Conservation (phyloP, 92 coral and sea anemone species). For the Palythoa caribaeorum region DNA sequence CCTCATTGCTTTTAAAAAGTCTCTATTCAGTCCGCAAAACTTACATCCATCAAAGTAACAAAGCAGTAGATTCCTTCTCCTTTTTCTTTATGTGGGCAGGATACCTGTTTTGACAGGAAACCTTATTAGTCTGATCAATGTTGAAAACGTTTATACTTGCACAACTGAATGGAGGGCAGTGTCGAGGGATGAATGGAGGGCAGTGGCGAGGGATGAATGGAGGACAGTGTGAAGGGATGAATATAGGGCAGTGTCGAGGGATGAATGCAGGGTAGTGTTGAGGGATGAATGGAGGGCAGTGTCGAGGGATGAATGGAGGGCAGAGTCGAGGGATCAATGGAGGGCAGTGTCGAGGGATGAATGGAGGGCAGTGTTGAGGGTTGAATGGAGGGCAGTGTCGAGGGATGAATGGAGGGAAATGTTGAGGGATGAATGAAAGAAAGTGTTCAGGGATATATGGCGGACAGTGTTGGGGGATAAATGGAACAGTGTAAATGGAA, state of each 20-base stretch:
- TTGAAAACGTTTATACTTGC: not conserved
- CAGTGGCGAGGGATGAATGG: not conserved
- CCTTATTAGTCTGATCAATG: too few relatives aligned
- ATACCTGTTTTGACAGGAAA: constrained; percentile 68
- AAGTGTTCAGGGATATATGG: too few relatives aligned
- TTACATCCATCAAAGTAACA: constrained; percentile 94
- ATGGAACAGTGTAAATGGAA: not conserved
- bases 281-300: not conserved
- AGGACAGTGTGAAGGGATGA: not conserved
- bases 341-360: not conserved
- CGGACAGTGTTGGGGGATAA: not conserved
- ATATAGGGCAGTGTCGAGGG: not conserved
- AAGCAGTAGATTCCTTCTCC: constrained; percentile 98
- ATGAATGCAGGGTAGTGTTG: not conserved
- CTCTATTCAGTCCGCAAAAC: not conserved
- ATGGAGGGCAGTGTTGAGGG: not conserved
- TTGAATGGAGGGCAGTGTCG: not conserved
- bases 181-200: not conserved
- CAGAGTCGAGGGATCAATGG: not conserved
- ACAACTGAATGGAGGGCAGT: not conserved
- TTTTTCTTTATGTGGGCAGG: constrained; percentile 95
- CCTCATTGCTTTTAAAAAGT: not conserved
- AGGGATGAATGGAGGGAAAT: not conserved
- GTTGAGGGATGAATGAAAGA: not conserved
- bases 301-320: not conserved